Conservation (phyloP, 2,888 invertebrate species). For the Aelia acuminata region DNA sequence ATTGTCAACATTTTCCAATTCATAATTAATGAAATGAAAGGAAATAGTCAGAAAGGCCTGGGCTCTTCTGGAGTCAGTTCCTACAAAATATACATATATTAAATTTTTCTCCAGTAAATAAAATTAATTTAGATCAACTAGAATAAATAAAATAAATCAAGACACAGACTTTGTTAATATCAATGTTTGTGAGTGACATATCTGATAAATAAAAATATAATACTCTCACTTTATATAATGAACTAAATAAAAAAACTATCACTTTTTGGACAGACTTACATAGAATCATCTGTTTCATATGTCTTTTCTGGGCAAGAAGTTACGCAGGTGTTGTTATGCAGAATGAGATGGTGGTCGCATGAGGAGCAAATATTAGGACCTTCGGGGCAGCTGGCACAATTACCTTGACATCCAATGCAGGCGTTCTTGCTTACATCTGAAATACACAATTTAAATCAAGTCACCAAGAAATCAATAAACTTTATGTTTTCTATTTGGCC, state of each 20-base stretch:
- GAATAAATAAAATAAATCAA: neutral
- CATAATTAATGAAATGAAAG: conserved; percentile 52
- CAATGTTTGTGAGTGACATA: neutral
- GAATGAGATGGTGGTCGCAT: conserved; percentile 89
- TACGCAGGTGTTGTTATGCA: conserved; percentile 85
- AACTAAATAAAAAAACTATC: neutral
- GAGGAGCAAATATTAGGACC: conserved; percentile 87
- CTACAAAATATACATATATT: neutral
- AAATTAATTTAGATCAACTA: neutral
- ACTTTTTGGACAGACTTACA: conserved; percentile 70
- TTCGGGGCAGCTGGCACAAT: conserved; percentile 88
- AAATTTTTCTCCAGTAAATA: neutral
- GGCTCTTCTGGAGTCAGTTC: neutral
- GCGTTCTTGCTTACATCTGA: conserved; percentile 79
- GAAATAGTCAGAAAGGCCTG: neutral
- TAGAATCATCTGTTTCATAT: conserved; percentile 89
- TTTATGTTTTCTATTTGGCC: neutral
- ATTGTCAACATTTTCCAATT: conserved; percentile 52
- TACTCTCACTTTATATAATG: too few species aligned
- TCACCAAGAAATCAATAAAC: neutral
- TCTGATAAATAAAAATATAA: neutral
- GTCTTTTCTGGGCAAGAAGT: conserved; percentile 86
- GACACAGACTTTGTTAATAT: neutral
- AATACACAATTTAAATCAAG: neutral
- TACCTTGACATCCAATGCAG: conserved; percentile 88